These are phyloP conservation scores for Fragum sueziense DNA, from an alignment of 2,888 invertebrate species.

Conservation along the genomic window DNA sequence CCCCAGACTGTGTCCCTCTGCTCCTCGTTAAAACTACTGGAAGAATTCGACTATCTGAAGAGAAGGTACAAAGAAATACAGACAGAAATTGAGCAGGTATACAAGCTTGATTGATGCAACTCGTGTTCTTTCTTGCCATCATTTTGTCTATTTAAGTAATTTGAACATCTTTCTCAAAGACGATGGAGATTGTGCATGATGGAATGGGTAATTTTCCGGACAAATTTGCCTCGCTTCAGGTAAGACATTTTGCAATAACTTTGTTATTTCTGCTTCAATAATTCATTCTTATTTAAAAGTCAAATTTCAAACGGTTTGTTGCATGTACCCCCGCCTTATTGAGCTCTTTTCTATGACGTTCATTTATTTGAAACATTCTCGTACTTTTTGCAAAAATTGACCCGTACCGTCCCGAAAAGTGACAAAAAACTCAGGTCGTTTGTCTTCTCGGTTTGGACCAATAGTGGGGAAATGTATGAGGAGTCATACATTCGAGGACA, in stretches of 20 bases:
- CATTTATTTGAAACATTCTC: not conserved
- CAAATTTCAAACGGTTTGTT: no score
- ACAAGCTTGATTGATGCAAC: not conserved
- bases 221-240: no score
- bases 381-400: no score
- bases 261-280: no score
- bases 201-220: no score
- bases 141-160: not conserved
- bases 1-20: constrained; percentile 52
- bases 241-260: no score
- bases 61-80: constrained; percentile 48
- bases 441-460: no score
- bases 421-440: not conserved
- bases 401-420: not conserved
- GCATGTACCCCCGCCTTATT: no score
- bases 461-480: no score
- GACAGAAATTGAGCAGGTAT: constrained; percentile 34
- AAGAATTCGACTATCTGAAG: constrained; percentile 53
- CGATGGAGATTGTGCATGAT: not conserved
- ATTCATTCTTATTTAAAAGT: not conserved
- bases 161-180: not conserved
- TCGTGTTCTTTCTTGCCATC: not conserved
- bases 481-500: no score
- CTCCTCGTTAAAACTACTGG: constrained; percentile 51
- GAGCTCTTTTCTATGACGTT: not conserved